Conservation (phyloP, 1,140 invertebrate species). For the Drosophila mauritiana region DNA sequence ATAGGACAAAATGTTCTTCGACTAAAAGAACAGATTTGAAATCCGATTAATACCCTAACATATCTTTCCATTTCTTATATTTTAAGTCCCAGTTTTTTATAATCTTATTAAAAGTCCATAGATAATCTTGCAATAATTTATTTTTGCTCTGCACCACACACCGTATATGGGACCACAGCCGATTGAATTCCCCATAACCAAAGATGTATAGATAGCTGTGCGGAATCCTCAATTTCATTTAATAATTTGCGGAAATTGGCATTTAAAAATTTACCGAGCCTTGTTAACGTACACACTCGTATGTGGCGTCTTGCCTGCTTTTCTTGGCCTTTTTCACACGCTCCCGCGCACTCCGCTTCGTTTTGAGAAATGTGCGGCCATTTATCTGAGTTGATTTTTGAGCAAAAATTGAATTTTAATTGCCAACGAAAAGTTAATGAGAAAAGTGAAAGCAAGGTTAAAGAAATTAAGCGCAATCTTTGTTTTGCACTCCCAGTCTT, state of each 20-base stretch:
- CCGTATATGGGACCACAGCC: conserved; percentile 22
- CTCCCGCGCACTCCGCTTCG: conserved; percentile 50
- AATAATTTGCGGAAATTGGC: conserved; percentile 83
- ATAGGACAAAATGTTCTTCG: no score
- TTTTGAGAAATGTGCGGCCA: conserved; percentile 64
- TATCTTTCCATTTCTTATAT: no score
- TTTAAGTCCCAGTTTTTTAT: no score
- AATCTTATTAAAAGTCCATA: no score
- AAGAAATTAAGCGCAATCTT: conserved; percentile 74
- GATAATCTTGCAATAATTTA: background rate
- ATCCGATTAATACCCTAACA: no score
- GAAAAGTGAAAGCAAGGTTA: conserved; percentile 83
- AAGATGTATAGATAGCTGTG: conserved; percentile 69
- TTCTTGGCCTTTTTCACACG: conserved; percentile 73
- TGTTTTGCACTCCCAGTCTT: conserved; percentile 2
- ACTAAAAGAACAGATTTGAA: no score
- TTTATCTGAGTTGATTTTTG: conserved; percentile 64
- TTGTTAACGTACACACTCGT: conserved; percentile 62
- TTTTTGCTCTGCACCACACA: conserved; percentile 1
- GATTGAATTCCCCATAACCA: conserved; percentile 20
- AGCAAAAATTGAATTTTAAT: conserved; percentile 81
- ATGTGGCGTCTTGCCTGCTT: conserved; percentile 28
- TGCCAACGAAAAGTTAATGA: conserved; percentile 82
- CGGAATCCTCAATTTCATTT: conserved; percentile 79
- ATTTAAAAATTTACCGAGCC: conserved; percentile 76